A percentile compares a stretch with the other conserved stretches of the same genome.
Evolutionary conservation across 2,113 vertebrate genomes (phyloP).

Genomic region (Sander lucioperca): DNA sequence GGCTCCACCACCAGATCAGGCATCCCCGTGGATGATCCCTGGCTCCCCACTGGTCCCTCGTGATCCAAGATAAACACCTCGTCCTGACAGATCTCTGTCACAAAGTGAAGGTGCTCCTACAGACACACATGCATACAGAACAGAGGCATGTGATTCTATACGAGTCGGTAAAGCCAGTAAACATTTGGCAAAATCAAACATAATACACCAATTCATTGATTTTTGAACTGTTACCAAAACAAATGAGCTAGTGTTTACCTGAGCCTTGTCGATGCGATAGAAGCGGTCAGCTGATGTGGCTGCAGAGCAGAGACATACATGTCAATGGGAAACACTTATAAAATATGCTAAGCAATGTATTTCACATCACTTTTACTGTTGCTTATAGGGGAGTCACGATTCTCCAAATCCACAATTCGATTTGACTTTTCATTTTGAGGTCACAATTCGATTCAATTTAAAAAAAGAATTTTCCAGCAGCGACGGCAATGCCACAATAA

Average conservation of each 20-base stretch:
- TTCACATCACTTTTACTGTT: neutral
- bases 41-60: constrained; percentile 84
- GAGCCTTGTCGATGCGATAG: constrained; percentile 98
- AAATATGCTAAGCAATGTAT: too few relatives aligned
- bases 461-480: too few relatives aligned
- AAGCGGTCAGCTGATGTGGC: constrained; percentile 97
- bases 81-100: constrained; percentile 97
- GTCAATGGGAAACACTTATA: neutral
- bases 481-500: too few relatives aligned
- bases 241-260: constrained; percentile 82
- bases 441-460: too few relatives aligned
- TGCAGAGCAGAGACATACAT: constrained; percentile 65
- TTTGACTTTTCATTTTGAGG: too few relatives aligned
- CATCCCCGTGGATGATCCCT: constrained; percentile 88
- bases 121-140: constrained; percentile 53
- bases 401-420: too few relatives aligned
- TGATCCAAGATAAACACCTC: constrained; percentile 98
- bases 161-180: neutral
- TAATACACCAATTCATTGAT: too few relatives aligned
- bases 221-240: too few relatives aligned
- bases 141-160: constrained; percentile 30
- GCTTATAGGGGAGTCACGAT: too few relatives aligned
- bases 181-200: too few relatives aligned
- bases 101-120: constrained; percentile 98
- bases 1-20: constrained; percentile 97